Evolutionary conservation across 2,113 vertebrate species (phyloP), one percentile per base, ranked within the genome.

Genomic region (Brienomyrus brachyistius): DNA sequence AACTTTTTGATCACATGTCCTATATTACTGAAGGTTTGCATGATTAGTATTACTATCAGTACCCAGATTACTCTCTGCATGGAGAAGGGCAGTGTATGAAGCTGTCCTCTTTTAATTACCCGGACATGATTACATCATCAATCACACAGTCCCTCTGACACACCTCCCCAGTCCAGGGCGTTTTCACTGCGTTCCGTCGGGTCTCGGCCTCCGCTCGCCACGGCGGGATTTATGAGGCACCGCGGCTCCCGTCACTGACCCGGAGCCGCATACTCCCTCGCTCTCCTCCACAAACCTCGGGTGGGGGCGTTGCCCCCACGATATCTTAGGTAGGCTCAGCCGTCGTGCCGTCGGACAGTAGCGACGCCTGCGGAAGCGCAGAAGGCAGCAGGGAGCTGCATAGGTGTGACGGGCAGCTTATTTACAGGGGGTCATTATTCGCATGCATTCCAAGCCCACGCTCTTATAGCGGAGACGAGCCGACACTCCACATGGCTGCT

Each of bases 141-240:
- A 82, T 88, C 87, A 88, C 35, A 43, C 52, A 23, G 17, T 21
- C 47, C 47, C 95, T 94, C 90, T 95, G 95, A 96, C 95, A 96
- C 94, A 92, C 92, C 94, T 95, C 94, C 94, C 94, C 95, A 94
- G 93, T 94, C 94, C 94, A 93, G 94, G 91, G 94, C 43, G 59
- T 62, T 80, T 66, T 77, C 86, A 59, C 85, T 31, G 35, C 6
- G 13, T 86, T 59, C 51, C 8, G 50, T 48, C 45, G 50, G 48
- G 51, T 51, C 31, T 85, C 43, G 5, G 52, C n/a, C 48, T 89
- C 15, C 74, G 27, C 70, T 77, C 40, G 80, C 86, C 89, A 92
- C 95, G 95, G 95, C 94, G 94, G 94, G 94, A 95, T 95, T 94
- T 95, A 96, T 93, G 94, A 95, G 94, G 82, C 54, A 88, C 94